Evolutionary conservation across 2,113 vertebrate genomes (phyloP), one percentile per base, ranked within the genome.

Genomic region (Lampris incognitus): DNA sequence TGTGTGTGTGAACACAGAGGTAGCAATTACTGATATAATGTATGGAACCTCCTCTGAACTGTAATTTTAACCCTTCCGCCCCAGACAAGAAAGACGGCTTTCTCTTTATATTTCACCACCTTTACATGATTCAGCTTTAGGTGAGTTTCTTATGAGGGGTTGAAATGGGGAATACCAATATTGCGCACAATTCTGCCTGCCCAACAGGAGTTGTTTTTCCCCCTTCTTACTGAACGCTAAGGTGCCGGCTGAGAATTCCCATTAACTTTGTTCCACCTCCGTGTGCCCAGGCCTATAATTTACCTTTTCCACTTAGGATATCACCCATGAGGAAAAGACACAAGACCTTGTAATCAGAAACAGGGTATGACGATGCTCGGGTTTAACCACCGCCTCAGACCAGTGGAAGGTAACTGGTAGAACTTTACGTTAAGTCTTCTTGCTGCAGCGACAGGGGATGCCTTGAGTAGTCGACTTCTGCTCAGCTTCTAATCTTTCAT

Each of bases 391-490:
- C 50, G 51, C 81, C 70, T 72, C 58, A 68, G 66, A 62, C 63
- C 39, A 68, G 71, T 3, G 74, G 78, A 81, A 88, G 68, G 79
- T 88, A 91, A 88, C 90, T 91, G 90, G 74, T 73, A 88, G 86
- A 88, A 85, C 76, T 88, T 82, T 89, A 86, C 3, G 42, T 2
- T 2, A 24, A 24, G 24, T 24, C 24, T 24, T 24, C 24, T 24
- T 24, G 24, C 24, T 24, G 24, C 52, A 58, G 58, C 24, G 55
- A 70, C 55, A 69, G 13, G 56, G 66, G 55, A 66, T 66, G 70
- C 81, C 77, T 80, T 64, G 66, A 71, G 62, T 62, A 69, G 24
- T 24, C 24, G 24, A 24, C 24, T 24, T 24, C 24, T 24, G 24
- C 24, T 24, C 24, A 24, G 24, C 24, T 24, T 24, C 24, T 24